Evolutionary conservation across 2,113 vertebrate genomes (phyloP), one percentile per base, ranked within the genome.

Genomic region (Enhydra lutris): DNA sequence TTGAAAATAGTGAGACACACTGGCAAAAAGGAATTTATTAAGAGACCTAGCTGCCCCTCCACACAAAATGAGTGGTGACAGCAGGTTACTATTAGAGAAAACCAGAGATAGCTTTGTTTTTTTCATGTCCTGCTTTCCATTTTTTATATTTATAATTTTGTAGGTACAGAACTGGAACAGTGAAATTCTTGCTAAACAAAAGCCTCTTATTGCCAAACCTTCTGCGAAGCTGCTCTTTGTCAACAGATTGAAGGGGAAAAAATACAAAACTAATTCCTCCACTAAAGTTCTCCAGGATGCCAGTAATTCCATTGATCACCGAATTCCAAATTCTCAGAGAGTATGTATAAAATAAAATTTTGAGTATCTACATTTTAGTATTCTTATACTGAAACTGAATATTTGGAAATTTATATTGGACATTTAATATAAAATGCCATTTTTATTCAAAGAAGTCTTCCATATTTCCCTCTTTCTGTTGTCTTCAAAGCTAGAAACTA

Each of bases 161-260:
- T 98, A 99, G 99, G 99, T 99, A 98, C 99, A 99, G 73, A 99
- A 99, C 98, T 99, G 99, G 99, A 99, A 98, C 98, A 99, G 99
- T 96, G 99, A 99, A 96, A 99, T 99, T 98, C 99, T 99, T 95
- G 99, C 98, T 96, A 99, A 99, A 97, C 99, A 99, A 97, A 99
- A 99, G 97, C 99, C 99, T 26, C 98, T 99, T 18, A 76, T 99
- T 97, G 98, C 98, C 74, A 99, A 99, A 98, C 98, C 98, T 96
- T 99, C 99, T 96, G 99, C 99, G 96, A 99, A 99, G 98, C 99
- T 99, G n/a, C 99, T 99, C 97, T 99, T 99, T 97, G 99, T 99
- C 97, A 99, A 98, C 97, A 99, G 99, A 92, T 98, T 99, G 59
- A 99, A 99, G 92, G 99, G 99, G 94, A 99, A 99, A 97, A 99